phyloP scores from a whole-genome alignment of 2,888 invertebrate species.

The Lasioglossum morio region DNA sequence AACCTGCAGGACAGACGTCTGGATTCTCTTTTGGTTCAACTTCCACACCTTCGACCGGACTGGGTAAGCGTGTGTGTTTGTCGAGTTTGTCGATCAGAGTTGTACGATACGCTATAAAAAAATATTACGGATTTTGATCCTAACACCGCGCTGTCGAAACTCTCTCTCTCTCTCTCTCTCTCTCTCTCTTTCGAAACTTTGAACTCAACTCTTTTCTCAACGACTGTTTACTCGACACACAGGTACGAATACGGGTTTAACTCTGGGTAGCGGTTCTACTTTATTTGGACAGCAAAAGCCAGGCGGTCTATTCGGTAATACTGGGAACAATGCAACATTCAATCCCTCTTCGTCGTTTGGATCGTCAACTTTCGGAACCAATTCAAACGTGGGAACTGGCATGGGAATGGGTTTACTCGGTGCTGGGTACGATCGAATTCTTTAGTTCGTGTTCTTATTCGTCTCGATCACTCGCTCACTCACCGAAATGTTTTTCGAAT shows the following conservation, averaged over 20 bases:
- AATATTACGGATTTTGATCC: background rate
- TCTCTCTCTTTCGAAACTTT: background rate
- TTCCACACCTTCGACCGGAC: conserved; percentile 77
- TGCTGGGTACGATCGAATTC: conserved; percentile 67
- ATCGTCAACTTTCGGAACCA: conserved; percentile 83
- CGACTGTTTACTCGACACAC: background rate
- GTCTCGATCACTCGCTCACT: background rate
- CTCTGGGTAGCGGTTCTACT: conserved; percentile 75
- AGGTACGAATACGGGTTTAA: conserved; percentile 83
- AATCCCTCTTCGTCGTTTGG: conserved; percentile 83
- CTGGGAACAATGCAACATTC: conserved; percentile 84
- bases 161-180: no score
- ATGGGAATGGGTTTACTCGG: conserved; percentile 77
- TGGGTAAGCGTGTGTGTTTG: conserved; percentile 65
- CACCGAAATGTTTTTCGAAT: background rate
- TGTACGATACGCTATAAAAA: background rate
- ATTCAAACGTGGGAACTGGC: conserved; percentile 70
- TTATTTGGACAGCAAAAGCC: conserved; percentile 85
- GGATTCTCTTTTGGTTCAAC: conserved; percentile 83
- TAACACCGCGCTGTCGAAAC: background rate
- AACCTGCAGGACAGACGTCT: conserved; percentile 82
- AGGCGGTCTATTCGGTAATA: conserved; percentile 86
- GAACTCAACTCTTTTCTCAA: background rate
- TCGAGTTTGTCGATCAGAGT: background rate
- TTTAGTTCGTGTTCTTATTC: background rate